Conservation (phyloP, 2,797 vertebrate species). For the Crypturellus tataupa region DNA sequence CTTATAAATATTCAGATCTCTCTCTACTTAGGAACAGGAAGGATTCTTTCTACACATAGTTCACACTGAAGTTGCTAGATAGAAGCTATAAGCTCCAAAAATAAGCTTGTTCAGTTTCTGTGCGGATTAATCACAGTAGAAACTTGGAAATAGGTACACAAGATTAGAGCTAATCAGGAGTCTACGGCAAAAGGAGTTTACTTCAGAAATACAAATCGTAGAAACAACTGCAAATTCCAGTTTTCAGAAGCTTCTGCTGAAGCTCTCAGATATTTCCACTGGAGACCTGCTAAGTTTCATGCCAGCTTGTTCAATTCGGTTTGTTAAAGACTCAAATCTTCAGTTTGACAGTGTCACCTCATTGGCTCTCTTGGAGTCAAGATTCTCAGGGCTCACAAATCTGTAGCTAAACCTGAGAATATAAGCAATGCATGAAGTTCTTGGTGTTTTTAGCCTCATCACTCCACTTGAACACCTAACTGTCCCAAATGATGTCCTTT, state of each 20-base stretch:
- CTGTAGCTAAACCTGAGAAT: not conserved
- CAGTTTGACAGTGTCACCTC: not conserved
- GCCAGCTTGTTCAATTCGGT: not conserved
- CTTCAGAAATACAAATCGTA: not conserved
- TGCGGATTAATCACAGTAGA: not conserved
- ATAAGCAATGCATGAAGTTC: fast-evolving
- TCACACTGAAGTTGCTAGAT: not conserved
- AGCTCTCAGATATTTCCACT: not conserved
- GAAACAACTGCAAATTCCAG: not conserved
- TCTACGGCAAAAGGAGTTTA: not conserved
- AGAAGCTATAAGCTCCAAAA: not conserved
- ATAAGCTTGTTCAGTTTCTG: not conserved
- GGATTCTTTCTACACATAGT: not conserved
- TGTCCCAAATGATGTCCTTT: not conserved
- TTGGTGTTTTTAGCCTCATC: not conserved
- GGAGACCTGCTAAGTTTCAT: not conserved
- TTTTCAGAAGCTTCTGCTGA: not conserved
- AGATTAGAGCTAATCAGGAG: not conserved
- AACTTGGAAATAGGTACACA: not conserved
- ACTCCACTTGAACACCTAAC: not conserved
- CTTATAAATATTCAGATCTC: not conserved
- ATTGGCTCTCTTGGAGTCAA: not conserved
- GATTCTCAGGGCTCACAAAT: not conserved
- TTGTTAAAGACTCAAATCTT: not conserved
- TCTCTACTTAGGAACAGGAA: not conserved